Base-by-base conservation (phyloP, 2,797 vertebrate species). In the Lepus townsendii region DNA sequence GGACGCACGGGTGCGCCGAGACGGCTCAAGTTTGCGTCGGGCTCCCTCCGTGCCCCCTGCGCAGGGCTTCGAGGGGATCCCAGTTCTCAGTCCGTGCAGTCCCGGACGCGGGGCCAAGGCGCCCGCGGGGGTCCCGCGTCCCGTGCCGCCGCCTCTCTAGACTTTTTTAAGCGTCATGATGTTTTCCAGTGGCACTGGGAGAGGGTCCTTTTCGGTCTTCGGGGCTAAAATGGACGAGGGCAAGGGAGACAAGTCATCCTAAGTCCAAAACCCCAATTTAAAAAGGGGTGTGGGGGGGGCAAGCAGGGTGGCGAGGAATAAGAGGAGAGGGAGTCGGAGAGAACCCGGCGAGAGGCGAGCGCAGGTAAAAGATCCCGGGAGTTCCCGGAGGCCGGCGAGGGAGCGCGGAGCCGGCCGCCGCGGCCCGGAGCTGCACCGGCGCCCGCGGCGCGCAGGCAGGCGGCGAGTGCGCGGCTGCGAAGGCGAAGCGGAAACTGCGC, bases 1-100 rank as follows among this genome's bases (percentile, higher is more conserved):
- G 82, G 65, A 9, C 60, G 14, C 88, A 2, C 42, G 32, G 90
- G 16, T 35, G 35, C 68, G 27, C 82, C 0, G 77, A 35, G 76
- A 20, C 2, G 11, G 52, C 88, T n/a, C 95, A 97, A 97, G 97
- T 97, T 97, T 96, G 95, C 96, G 65, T 17, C 57, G 27, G 71
- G 88, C 75, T 54, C 32, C 71, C n/a, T 16, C 32, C 24, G n/a
- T 17, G 54, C 76, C n/a, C 87, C 38, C 72, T 52, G 62, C 47
- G 2, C 65, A 0, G 62, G 65, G 47, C 35, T 9, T 65, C 19
- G 24, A 42, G 13, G 54, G 83, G 71, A 69, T 11, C 30, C 27
- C 27, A 77, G 57, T 82, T 65, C 42, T 0, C 72, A 77, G n/a
- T 3, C 60, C 8, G 42, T 7, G 27, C 83, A 2, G 76, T 17